Base-by-base conservation (phyloP, 2,888 invertebrate species). In the Thera obeliscata region DNA sequence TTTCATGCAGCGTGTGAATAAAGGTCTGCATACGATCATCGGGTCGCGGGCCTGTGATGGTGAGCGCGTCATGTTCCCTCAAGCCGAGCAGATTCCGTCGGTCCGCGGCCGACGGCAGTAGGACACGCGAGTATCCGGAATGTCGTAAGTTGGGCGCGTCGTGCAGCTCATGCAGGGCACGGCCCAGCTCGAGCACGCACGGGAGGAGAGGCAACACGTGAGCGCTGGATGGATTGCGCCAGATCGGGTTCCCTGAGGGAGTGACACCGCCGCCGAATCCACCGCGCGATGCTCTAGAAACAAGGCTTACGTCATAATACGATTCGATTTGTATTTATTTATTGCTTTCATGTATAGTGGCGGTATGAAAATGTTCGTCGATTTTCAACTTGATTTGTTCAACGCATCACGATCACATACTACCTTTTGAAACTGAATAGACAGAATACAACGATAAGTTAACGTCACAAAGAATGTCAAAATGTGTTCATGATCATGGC, bases 21-120 rank as follows among this genome's bases (percentile, higher is more conserved):
- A 97, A 98, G 69, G 95, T 95, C 83, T 98, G 98, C 97, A 98
- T 97, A 76, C 97, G 95, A 73, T 97, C 96, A 60, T 96, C 91
- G 0, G 97, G 96, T 54, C 96, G 88, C 0, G 97, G 95, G 8
- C 60, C 66, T 11, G 50, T 3, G 41, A 12, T 52, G 7, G 36
- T 96, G 36, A 84, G 79, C 33, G 92, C 93, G 3, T 93, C 89
- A 58, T 69, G 69, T 1, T 93, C 87, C 4, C 91, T 84, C 66
- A 96, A 88, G 0, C 97, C 97, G 78, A 98, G 92, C 72, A 97
- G 91, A 87, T 96, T 96, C 70, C 96, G 95, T 70, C 96, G 95
- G 80, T 98, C 98, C 50, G 96, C 95, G 76, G 97, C 96, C 65
- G 96, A 89, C 85, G 98, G 95, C 33, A 94, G 94, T 72, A 97